Evolutionary conservation across 2,797 vertebrate species (phyloP).

Genomic region (Streptopelia turtur): DNA sequence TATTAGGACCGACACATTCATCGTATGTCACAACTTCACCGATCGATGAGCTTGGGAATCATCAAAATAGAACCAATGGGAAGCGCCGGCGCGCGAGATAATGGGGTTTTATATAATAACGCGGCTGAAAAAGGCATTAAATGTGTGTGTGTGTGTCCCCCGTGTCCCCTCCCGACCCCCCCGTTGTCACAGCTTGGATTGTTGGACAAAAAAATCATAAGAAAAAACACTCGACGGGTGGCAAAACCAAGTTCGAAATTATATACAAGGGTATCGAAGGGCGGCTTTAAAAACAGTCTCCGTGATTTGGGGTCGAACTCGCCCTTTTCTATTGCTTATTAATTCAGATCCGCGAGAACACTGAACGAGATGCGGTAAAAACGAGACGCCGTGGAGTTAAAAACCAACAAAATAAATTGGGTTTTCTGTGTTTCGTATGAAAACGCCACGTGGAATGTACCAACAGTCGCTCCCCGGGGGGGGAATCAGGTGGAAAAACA

Average conservation of each 20-base stretch:
- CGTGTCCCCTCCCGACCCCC: background rate
- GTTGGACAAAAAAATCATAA: constrained; percentile 45
- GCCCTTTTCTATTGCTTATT: constrained; percentile 81
- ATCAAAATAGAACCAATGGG: background rate
- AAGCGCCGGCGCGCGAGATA: background rate
- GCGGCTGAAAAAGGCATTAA: constrained; percentile 40
- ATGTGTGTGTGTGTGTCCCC: background rate
- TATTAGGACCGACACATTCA: constrained; percentile 76
- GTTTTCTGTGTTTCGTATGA: constrained; percentile 19
- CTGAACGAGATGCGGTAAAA: constrained; percentile 76
- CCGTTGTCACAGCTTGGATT: constrained; percentile 67
- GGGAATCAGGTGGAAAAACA: too few relatives aligned
- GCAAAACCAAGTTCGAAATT: constrained; percentile 80
- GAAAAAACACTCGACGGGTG: constrained; percentile 71
- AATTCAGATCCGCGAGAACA: constrained; percentile 74
- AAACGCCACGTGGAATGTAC: constrained; percentile 83
- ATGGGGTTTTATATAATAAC: constrained; percentile 16
- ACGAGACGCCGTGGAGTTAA: constrained; percentile 73
- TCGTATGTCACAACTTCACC: constrained; percentile 70
- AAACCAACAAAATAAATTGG: constrained; percentile 34
- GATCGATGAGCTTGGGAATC: constrained; percentile 44
- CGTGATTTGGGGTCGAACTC: constrained; percentile 61
- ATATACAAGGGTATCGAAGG: constrained; percentile 78
- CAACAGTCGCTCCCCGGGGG: constrained; percentile 54
- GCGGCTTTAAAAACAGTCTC: constrained; percentile 76